Percentiles rank a stretch among this genome's conserved stretches.
Conservation (phyloP, 2,113 vertebrate genomes). For the Lamprotornis superbus region DNA sequence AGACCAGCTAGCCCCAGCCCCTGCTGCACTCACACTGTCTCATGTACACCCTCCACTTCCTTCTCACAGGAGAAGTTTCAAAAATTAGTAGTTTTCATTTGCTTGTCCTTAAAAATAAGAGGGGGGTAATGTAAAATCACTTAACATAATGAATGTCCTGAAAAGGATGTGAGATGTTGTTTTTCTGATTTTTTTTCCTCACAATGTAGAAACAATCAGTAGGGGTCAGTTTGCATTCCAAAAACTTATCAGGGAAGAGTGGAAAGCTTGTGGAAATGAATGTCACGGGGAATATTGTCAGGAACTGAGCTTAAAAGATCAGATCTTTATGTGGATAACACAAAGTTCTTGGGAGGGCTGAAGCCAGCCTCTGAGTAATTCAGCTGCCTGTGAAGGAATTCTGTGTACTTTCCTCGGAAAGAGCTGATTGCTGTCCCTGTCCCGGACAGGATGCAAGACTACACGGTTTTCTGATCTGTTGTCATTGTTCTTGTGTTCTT, state of each 20-base stretch:
- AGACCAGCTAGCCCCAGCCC: neutral
- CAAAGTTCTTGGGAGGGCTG: neutral
- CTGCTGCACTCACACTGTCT: fast-evolving
- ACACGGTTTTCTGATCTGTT: neutral
- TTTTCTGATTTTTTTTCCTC: neutral
- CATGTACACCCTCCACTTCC: neutral
- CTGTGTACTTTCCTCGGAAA: neutral
- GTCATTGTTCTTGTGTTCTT: neutral
- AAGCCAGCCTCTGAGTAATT: neutral
- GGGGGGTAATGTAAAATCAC: neutral
- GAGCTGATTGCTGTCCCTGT: neutral
- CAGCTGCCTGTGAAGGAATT: neutral
- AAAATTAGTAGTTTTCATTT: neutral
- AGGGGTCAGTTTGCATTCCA: neutral
- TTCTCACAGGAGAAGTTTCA: neutral
- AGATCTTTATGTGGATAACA: neutral
- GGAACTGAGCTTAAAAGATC: neutral
- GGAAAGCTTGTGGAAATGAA: neutral
- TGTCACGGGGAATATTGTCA: neutral
- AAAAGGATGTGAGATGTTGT: neutral
- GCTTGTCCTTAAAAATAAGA: neutral
- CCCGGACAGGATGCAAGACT: neutral
- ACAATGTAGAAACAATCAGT: neutral
- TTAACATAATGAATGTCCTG: neutral
- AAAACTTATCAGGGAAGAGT: neutral